These are phyloP conservation scores for Bombus confusus DNA, from an alignment of 1,140 invertebrate species.

Conservation along the genomic window DNA sequence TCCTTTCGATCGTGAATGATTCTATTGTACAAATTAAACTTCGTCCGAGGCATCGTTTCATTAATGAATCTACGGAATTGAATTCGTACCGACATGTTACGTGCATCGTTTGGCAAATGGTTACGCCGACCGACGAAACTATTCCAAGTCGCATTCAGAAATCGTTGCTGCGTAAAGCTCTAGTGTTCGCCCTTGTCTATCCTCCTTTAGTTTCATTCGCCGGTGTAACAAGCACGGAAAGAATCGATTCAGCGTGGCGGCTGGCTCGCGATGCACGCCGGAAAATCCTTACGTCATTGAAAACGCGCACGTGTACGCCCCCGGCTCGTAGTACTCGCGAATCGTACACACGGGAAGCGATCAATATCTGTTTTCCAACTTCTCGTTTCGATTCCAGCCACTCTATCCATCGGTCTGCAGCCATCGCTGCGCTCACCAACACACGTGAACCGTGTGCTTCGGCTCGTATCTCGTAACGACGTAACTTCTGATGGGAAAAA, in stretches of 20 bases:
- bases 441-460: not conserved
- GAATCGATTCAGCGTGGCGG: constrained; percentile 18
- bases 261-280: constrained; percentile 28
- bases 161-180: not conserved
- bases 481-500: constrained; percentile 47
- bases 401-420: constrained; percentile 48
- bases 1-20: not conserved
- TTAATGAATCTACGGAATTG: not conserved
- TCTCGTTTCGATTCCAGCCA: constrained; percentile 62
- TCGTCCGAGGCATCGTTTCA: not conserved
- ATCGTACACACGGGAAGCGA: constrained; percentile 44
- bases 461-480: constrained; percentile 15
- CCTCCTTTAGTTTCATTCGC: not conserved
- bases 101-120: not conserved
- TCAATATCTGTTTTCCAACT: constrained; percentile 70
- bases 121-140: not conserved
- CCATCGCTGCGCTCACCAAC: constrained; percentile 10
- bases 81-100: not conserved
- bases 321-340: constrained; percentile 48
- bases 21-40: not conserved
- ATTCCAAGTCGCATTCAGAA: not conserved
- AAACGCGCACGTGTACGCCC: constrained; percentile 48
- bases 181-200: not conserved
- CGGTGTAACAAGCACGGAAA: not conserved
- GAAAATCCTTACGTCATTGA: constrained; percentile 35